A percentile compares a stretch with the other conserved stretches of the same genome.
Conservation (phyloP, 1,140 invertebrate species). For the Diplogasteroides magnus region DNA sequence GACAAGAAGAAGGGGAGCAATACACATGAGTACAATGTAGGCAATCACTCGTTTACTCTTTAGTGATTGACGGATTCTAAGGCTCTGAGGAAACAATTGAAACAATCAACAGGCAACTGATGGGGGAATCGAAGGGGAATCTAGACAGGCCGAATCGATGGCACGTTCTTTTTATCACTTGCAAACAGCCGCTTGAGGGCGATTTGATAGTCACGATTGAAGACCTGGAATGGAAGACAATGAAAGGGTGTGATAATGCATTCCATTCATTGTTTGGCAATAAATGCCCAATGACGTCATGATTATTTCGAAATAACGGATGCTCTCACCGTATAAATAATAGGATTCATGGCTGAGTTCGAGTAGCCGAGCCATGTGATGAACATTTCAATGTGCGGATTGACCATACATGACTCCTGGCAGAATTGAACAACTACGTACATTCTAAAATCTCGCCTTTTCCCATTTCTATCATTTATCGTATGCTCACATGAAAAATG, state of each 20-base stretch:
- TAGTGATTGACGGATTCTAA: too few relatives aligned
- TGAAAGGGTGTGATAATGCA: too few relatives aligned
- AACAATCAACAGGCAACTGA: too few relatives aligned
- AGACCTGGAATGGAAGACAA: conserved; percentile 40
- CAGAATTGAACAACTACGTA: conserved; percentile 54
- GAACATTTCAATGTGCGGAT: conserved; percentile 55
- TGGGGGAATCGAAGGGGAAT: too few relatives aligned
- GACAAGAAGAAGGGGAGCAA: too few relatives aligned
- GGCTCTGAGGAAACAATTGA: too few relatives aligned
- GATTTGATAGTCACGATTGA: conserved; percentile 55
- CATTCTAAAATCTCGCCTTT: conserved; percentile 38
- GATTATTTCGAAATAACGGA: too few relatives aligned
- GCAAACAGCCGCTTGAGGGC: conserved; percentile 52
- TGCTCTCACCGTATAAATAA: conserved; percentile 49
- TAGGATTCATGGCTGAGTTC: conserved; percentile 55
- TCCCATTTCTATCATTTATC: not conserved
- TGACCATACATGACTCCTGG: conserved; percentile 37
- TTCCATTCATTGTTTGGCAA: too few relatives aligned
- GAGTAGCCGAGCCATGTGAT: conserved; percentile 54
- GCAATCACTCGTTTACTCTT: too few relatives aligned
- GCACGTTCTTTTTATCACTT: conserved; percentile 16
- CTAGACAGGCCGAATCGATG: conserved; percentile 18
- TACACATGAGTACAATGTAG: too few relatives aligned
- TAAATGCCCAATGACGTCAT: too few relatives aligned
- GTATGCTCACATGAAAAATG: conserved; percentile 46